These are phyloP conservation scores for Apodemia mormo DNA, from an alignment of 2,888 invertebrate species.

Conservation along the genomic window DNA sequence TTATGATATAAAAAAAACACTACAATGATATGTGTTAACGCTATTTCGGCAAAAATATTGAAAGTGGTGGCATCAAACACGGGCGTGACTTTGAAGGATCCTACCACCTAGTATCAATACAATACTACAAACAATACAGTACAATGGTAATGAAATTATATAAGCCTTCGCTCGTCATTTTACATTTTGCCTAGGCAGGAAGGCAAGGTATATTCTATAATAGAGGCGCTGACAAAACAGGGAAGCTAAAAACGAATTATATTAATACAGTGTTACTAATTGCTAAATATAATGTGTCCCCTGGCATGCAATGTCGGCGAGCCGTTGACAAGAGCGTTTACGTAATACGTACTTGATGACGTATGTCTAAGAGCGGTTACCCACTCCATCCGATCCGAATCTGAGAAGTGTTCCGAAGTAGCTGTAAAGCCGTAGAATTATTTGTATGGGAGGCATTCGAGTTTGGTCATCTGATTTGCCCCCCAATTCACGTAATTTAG, in stretches of 20 bases:
- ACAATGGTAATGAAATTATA: too few species aligned
- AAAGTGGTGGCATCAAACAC: too few species aligned
- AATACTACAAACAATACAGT: too few species aligned
- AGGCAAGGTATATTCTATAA: neutral
- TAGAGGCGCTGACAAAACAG: neutral
- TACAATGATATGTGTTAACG: too few species aligned
- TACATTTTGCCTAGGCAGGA: neutral
- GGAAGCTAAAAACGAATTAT: constrained; percentile 8
- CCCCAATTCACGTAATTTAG: too few species aligned
- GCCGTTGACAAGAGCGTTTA: neutral
- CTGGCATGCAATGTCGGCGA: neutral
- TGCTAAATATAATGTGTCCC: constrained; percentile 14
- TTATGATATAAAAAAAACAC: too few species aligned
- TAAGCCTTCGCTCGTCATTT: neutral
- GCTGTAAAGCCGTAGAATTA: neutral
- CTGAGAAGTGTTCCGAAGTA: too few species aligned
- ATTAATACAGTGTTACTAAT: constrained; percentile 3
- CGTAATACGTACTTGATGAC: constrained; percentile 7
- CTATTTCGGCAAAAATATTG: too few species aligned
- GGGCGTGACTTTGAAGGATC: too few species aligned
- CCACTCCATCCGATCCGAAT: too few species aligned
- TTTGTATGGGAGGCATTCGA: neutral
- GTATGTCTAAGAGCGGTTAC: neutral
- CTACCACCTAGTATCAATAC: too few species aligned
- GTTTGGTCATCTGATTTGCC: neutral